Conservation (phyloP, 2,888 invertebrate species). For the Allygus modestus region DNA sequence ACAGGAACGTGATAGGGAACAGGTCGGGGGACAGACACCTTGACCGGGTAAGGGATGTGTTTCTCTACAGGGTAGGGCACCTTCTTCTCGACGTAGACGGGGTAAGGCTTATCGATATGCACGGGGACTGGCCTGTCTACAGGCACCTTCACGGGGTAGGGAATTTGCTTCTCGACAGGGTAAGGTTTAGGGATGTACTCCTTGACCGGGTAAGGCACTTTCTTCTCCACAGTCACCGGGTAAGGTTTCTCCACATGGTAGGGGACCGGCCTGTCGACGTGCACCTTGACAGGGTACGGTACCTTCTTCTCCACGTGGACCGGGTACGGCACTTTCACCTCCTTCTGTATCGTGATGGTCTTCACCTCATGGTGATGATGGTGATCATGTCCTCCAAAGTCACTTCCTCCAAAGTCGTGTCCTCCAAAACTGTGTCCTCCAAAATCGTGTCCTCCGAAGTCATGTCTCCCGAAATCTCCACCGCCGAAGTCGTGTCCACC, state of each 20-base stretch:
- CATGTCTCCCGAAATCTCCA: constrained; percentile 64
- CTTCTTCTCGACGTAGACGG: constrained; percentile 87
- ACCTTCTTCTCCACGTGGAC: constrained; percentile 78
- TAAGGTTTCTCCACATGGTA: constrained; percentile 87
- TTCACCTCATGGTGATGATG: constrained; percentile 80
- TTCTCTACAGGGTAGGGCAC: constrained; percentile 72
- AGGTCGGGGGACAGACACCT: constrained; percentile 79
- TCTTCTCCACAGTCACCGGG: constrained; percentile 79
- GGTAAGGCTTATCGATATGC: constrained; percentile 87
- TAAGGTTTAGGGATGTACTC: constrained; percentile 78
- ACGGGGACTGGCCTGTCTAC: constrained; percentile 77
- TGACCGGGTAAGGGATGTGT: constrained; percentile 79
- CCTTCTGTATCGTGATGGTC: constrained; percentile 85
- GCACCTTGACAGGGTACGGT: constrained; percentile 85
- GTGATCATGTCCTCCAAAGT: constrained; percentile 64
- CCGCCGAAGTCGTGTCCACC: constrained; percentile 72
- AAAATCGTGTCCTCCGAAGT: constrained; percentile 62
- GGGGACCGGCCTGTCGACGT: constrained; percentile 78
- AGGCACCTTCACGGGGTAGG: constrained; percentile 83
- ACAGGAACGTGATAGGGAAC: constrained; percentile 75
- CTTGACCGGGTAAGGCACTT: constrained; percentile 81
- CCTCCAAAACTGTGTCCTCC: constrained; percentile 59
- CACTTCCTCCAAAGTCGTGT: constrained; percentile 54
- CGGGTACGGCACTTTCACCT: constrained; percentile 86
- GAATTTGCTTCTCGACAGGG: constrained; percentile 74